Evolutionary conservation across 2,888 invertebrate species (phyloP).

Genomic region (Sphaerophoria taeniata): DNA sequence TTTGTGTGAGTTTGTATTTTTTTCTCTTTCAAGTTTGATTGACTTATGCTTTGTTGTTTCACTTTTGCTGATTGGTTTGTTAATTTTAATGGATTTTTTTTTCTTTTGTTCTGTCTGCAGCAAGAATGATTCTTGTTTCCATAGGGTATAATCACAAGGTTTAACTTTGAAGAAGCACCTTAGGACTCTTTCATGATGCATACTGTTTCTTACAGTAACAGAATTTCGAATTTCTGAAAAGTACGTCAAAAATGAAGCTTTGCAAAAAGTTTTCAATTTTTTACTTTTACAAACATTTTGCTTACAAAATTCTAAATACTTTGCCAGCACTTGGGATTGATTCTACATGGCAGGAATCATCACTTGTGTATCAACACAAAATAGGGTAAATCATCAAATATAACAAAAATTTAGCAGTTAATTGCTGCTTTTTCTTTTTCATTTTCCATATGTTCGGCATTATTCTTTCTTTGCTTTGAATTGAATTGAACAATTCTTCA

Average conservation of each 20-base stretch:
- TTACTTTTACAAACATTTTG: no score
- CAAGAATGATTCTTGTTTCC: conserved; percentile 21
- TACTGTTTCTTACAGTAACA: no score
- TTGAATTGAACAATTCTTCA: conserved; percentile 32
- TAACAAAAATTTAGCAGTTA: background rate
- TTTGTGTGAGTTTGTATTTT: background rate
- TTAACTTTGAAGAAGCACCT: background rate
- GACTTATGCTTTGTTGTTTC: conserved; percentile 57
- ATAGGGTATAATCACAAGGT: conserved; percentile 1
- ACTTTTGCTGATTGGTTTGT: conserved; percentile 44
- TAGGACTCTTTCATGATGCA: no score
- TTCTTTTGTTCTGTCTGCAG: conserved; percentile 14
- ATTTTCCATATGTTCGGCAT: conserved; percentile 10
- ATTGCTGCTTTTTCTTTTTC: background rate
- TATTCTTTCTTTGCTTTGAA: conserved; percentile 6
- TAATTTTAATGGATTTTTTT: conserved; percentile 38
- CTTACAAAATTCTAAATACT: no score
- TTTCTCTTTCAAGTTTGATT: conserved; percentile 58
- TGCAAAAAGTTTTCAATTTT: no score
- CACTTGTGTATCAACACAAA: background rate
- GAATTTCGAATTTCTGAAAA: no score
- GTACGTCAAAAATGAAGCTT: no score
- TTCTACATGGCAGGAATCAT: no score
- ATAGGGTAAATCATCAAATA: conserved; percentile 7
- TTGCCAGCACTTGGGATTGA: no score